Evolutionary conservation across 1,140 invertebrate species (phyloP).

Genomic region (Dreissena polymorpha): DNA sequence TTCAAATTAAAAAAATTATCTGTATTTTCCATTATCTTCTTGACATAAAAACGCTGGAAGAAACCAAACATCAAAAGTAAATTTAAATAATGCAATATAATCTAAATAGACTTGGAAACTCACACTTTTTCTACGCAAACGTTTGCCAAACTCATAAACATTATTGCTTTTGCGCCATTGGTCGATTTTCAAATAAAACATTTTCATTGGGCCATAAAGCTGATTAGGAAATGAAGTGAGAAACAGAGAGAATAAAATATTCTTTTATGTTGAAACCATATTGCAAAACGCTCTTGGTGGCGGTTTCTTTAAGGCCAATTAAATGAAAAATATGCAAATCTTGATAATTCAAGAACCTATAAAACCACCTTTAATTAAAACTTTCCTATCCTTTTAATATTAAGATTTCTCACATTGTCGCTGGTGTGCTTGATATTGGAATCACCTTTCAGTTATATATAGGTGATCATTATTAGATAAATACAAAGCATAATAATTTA

Average conservation of each 20-base stretch:
- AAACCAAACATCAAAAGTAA: constrained; percentile 1
- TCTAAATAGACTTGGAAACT: not conserved
- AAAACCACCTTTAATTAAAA: constrained; percentile 45
- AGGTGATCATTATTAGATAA: too few species aligned
- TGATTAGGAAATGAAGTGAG: constrained; percentile 45
- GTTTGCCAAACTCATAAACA: constrained; percentile 13
- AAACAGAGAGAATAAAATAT: constrained; percentile 47
- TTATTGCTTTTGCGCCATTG: constrained; percentile 37
- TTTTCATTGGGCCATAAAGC: constrained; percentile 54
- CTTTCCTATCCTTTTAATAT: too few species aligned
- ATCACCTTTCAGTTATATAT: too few species aligned
- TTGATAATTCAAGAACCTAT: constrained; percentile 21
- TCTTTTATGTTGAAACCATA: constrained; percentile 53
- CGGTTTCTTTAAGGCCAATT: constrained; percentile 39
- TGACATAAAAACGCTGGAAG: too few species aligned
- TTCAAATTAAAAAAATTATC: too few species aligned
- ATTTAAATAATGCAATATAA: not conserved
- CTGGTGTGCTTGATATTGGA: too few species aligned
- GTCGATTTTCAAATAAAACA: constrained; percentile 48
- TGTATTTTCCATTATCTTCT: too few species aligned
- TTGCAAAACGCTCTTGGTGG: constrained; percentile 41
- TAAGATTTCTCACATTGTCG: too few species aligned
- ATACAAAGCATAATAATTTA: too few species aligned
- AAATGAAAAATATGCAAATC: constrained; percentile 54
- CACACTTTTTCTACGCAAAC: not conserved